Evolutionary conservation across 2,797 vertebrate genomes (phyloP), one percentile per base, ranked within the genome.

Genomic region (Lemur catta): DNA sequence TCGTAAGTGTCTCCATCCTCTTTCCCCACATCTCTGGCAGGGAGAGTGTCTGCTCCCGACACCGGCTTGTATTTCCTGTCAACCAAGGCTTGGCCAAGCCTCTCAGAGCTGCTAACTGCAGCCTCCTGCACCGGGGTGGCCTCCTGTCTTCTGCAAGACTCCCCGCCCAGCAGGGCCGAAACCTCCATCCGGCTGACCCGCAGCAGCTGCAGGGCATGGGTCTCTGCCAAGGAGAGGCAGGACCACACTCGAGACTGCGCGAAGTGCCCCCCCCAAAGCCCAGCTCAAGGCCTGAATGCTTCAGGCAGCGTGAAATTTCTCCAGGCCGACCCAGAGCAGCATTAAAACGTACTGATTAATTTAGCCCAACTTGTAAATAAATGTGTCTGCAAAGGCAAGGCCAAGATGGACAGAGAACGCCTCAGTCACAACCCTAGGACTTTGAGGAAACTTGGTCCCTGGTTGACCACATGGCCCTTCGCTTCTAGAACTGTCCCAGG

Each of bases 21-120:
- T 67, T 97, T 94, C 94, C 88, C 98, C 99, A 98, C 98, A 98
- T 99, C 99, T 98, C 96, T 98, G 98, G 98, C 98, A 93, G 98
- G 98, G 97, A 98, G 98, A 96, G 98, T 98, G 98, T 98, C 98
- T 95, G 82, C 94, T 88, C 95, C 98, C 97, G 98, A 99, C 98
- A 89, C 97, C 93, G 59, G 90, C 80, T 95, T 90, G 74, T 88
- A 92, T 98, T 97, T 98, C 97, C 95, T 95, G 91, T 95, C 96
- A 97, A 97, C 90, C 82, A 57, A 50, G 86, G 84, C 95, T 92
- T 94, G 95, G 91, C 79, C 81, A 82, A 67, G 97, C 97, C 98
- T 94, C 97, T 92, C 96, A 79, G 69, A 97, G 97, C 95, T 94
- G 97, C 93, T 46, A 91, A 88, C 79, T 76, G 38, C 63, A 86